Percentiles rank a stretch among this genome's conserved stretches.
phyloP scores from a whole-genome alignment of 2,888 invertebrate species.

The Cosmorhoe ocellata region DNA sequence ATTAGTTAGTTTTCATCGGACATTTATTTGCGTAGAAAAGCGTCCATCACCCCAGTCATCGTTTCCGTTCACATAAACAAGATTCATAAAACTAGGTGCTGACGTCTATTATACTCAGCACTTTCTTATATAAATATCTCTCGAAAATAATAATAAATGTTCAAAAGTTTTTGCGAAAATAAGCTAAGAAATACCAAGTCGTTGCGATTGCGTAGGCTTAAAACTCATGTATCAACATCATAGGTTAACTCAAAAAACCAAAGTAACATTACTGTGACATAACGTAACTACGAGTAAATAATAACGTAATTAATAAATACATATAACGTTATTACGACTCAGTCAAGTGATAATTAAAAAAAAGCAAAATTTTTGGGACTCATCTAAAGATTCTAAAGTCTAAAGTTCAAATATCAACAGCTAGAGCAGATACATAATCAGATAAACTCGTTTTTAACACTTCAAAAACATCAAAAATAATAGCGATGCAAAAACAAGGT shows the following conservation, averaged over 20 bases:
- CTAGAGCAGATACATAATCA: too few relatives aligned
- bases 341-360: too few relatives aligned
- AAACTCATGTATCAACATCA: too few relatives aligned
- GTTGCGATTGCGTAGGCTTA: too few relatives aligned
- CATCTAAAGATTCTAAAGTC: too few relatives aligned
- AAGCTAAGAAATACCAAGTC: neutral
- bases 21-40: slow-evolving; percentile 18
- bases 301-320: too few relatives aligned
- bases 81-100: slow-evolving; percentile 25
- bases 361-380: too few relatives aligned
- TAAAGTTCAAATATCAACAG: too few relatives aligned
- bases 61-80: slow-evolving; percentile 30
- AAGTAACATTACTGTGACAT: too few relatives aligned
- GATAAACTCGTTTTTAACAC: slow-evolving; percentile 33
- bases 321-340: too few relatives aligned
- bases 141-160: slow-evolving; percentile 18
- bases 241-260: too few relatives aligned
- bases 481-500: slow-evolving; percentile 39
- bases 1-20: slow-evolving; percentile 6
- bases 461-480: slow-evolving; percentile 30
- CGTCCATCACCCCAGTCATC: slow-evolving; percentile 19
- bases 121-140: slow-evolving; percentile 12
- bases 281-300: too few relatives aligned
- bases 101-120: slow-evolving; percentile 21
- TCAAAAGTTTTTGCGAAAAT: slow-evolving; percentile 4